Conservation (phyloP, 2,797 vertebrate species). For the Merluccius polli region DNA sequence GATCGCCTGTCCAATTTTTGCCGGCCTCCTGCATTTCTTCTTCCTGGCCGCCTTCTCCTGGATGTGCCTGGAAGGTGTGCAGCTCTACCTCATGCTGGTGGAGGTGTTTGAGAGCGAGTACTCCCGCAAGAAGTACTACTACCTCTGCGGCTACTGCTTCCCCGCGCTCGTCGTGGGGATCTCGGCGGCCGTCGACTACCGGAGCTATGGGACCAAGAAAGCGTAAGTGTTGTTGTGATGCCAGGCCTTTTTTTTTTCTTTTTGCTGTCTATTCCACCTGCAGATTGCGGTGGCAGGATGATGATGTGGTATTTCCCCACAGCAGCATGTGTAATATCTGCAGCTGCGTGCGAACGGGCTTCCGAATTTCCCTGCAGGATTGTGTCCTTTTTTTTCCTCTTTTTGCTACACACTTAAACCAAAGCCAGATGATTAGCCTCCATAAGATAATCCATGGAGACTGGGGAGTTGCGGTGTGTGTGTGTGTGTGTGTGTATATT, state of each 20-base stretch:
- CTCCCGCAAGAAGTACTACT: constrained; percentile 91
- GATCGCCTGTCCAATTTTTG: constrained; percentile 92
- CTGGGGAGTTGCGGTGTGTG: constrained; percentile 33
- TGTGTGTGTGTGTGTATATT: neutral
- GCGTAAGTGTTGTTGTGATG: constrained; percentile 79
- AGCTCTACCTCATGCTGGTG: constrained; percentile 94
- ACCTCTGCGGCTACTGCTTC: constrained; percentile 91
- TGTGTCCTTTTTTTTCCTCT: constrained; percentile 16
- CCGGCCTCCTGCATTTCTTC: constrained; percentile 91
- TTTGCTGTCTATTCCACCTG: constrained; percentile 64
- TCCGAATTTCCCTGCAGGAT: constrained; percentile 56
- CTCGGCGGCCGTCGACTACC: constrained; percentile 90
- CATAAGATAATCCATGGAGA: constrained; percentile 67
- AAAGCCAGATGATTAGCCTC: constrained; percentile 72
- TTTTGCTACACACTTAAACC: constrained; percentile 66
- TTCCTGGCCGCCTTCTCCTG: constrained; percentile 96
- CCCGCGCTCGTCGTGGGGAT: constrained; percentile 91
- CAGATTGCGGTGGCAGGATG: constrained; percentile 65
- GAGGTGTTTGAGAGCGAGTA: constrained; percentile 94
- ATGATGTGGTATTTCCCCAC: constrained; percentile 60
- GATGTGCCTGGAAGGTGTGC: constrained; percentile 93
- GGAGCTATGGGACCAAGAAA: constrained; percentile 94
- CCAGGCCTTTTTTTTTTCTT: constrained; percentile 43
- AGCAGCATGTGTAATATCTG: constrained; percentile 59
- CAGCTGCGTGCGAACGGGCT: constrained; percentile 49